Evolutionary conservation across 2,113 vertebrate genomes (phyloP).

Genomic region (Bucco capensis): DNA sequence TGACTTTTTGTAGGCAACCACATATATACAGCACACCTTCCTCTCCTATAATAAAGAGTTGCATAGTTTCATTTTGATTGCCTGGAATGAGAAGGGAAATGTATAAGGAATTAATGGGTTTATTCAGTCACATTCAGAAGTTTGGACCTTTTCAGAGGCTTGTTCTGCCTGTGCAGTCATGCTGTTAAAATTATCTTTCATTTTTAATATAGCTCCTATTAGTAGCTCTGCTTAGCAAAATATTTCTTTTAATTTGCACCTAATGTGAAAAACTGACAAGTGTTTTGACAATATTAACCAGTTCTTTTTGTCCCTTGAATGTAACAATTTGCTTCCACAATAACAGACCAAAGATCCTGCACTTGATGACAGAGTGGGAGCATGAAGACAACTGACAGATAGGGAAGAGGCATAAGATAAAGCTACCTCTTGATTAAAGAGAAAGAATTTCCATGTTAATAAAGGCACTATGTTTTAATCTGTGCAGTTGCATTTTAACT

Average conservation of each 20-base stretch:
- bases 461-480: not conserved
- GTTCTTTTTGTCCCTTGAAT: conserved; percentile 2
- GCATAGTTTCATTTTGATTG: conserved; percentile 33
- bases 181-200: conserved; percentile 64
- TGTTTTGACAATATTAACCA: conserved; percentile 56
- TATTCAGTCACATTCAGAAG: conserved; percentile 40
- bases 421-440: not conserved
- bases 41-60: not conserved
- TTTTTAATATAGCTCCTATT: conserved; percentile 65
- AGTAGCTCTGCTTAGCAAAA: conserved; percentile 62
- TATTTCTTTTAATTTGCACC: conserved; percentile 63
- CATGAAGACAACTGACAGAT: not conserved
- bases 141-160: conserved; percentile 45
- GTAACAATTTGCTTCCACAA: not conserved
- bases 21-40: not conserved
- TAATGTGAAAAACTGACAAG: conserved; percentile 57
- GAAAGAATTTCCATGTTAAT: not conserved
- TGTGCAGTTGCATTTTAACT: not conserved
- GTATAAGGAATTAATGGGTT: conserved; percentile 54
- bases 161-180: conserved; percentile 56
- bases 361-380: not conserved
- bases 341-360: rapidly evolving
- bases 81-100: conserved; percentile 48
- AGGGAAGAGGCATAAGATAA: not conserved
- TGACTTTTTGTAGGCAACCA: conserved; percentile 35